Base-by-base conservation (phyloP, 2,113 vertebrate genomes). In the Falcunculus frontatus region DNA sequence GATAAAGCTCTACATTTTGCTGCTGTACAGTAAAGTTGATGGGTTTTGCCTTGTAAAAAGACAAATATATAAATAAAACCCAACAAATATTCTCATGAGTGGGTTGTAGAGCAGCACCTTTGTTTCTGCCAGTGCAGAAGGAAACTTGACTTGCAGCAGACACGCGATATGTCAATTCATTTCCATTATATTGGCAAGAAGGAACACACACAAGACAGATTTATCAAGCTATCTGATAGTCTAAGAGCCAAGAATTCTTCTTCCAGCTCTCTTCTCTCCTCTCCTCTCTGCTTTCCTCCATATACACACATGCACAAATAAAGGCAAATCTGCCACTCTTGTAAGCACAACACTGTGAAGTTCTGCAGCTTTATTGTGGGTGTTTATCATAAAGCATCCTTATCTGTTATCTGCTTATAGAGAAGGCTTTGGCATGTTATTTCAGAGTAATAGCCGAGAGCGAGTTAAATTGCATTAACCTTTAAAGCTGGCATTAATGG, bases 391-490 rank as follows among this genome's bases (percentile, higher is more conserved):
- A 95, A 96, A 95, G 84, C 88, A 97, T 87, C 75, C 92, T 95
- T 97, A 93, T 90, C 85, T 95, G 87, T 93, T 96, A 95, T 95
- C 92, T 96, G 92, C 77, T 95, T 94, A 91, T 44, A 96, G 75
- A 87, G 65, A 73, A 79, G 78, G 81, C 79, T 88, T 87, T 92
- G 90, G 69, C 95, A 88, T 92, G 94, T 93, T 97, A 96, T 97
- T 97, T 96, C 93, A 93, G 93, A 95, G 92, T 89, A 95, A 94
- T 93, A 96, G 93, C 87, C 1, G 14, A 92, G 86, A 96, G 93
- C 69, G 89, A 95, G 95, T 96, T 96, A 96, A 97, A 97, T 96
- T 97, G 95, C 94, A 97, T 97, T 97, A 97, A 97, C 96, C 97
- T 97, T 96, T 97, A 96, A 97, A 96, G 91, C 78, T 92, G 93